A percentile compares a stretch with the other conserved stretches of the same genome.
These are phyloP conservation scores for Drosophila seclusa DNA, from an alignment of 2,888 invertebrate species.

Conservation along the genomic window DNA sequence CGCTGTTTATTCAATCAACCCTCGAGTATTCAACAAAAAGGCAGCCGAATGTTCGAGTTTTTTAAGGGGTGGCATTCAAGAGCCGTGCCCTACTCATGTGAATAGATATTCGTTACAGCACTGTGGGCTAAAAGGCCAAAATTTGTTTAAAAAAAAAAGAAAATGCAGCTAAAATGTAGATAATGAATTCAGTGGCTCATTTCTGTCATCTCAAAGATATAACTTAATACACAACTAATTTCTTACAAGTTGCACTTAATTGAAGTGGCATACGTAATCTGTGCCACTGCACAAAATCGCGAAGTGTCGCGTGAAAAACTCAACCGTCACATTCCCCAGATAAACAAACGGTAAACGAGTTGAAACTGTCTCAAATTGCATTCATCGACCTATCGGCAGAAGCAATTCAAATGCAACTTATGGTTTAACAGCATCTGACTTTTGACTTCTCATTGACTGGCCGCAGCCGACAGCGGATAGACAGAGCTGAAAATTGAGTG, in stretches of 20 bases:
- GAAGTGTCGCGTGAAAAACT: not conserved
- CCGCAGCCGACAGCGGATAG: not conserved
- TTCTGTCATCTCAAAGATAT: not conserved
- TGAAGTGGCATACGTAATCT: not conserved
- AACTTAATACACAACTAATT: not conserved
- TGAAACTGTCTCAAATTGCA: constrained; percentile 25
- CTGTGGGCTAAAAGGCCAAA: not conserved
- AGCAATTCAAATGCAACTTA: constrained; percentile 24
- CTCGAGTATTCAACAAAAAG: constrained; percentile 1
- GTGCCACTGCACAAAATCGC: not conserved
- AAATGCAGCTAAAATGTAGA: not conserved
- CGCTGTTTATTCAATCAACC: constrained; percentile 36
- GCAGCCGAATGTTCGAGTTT: not conserved
- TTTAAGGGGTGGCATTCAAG: constrained; percentile 21
- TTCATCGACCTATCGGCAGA: constrained; percentile 20
- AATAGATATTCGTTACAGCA: not conserved
- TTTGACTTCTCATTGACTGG: constrained; percentile 27
- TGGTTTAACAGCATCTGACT: constrained; percentile 49
- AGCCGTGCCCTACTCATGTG: not conserved
- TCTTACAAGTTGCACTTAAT: not conserved
- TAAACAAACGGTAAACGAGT: not conserved
- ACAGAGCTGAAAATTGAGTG: not conserved
- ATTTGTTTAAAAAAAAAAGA: not conserved
- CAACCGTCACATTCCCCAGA: not conserved
- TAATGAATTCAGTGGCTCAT: not conserved